A percentile compares a stretch with the other conserved stretches of the same genome.
phyloP scores from a whole-genome alignment of 2,113 vertebrate genomes.

The Platysternon megacephalum region DNA sequence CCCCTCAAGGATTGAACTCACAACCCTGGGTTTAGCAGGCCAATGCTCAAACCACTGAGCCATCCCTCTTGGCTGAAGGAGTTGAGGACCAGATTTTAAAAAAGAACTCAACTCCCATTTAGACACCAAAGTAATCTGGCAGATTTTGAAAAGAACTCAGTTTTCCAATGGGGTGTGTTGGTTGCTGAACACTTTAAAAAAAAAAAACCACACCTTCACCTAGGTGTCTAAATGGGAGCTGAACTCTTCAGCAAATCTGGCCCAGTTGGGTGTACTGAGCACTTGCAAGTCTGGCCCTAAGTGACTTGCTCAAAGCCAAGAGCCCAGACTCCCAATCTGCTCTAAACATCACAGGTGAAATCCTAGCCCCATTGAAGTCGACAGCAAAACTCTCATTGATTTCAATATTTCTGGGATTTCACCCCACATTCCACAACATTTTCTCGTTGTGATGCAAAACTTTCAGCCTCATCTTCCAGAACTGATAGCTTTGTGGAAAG shows the following conservation, averaged over 20 bases:
- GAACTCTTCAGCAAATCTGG: not conserved
- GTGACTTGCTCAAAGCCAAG: not conserved
- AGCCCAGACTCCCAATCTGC: not conserved
- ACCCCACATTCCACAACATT: not conserved
- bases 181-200: not conserved
- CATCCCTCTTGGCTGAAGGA: too few relatives aligned
- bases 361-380: not conserved
- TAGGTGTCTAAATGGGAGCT: not conserved
- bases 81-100: not conserved
- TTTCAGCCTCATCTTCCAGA: not conserved
- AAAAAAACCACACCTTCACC: not conserved
- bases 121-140: not conserved
- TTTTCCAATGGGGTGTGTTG: not conserved
- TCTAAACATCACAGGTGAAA: accelerated
- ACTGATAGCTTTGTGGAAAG: not conserved
- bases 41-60: too few relatives aligned
- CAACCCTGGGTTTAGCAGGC: too few relatives aligned
- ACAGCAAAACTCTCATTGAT: not conserved
- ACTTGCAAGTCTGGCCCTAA: not conserved
- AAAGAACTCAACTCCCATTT: not conserved
- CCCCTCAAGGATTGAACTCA: too few relatives aligned
- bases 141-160: not conserved
- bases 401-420: accelerated
- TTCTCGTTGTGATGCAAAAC: not conserved
- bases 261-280: not conserved